Conservation (phyloP, 2,113 vertebrate species). For the Chaetura pelagica region DNA sequence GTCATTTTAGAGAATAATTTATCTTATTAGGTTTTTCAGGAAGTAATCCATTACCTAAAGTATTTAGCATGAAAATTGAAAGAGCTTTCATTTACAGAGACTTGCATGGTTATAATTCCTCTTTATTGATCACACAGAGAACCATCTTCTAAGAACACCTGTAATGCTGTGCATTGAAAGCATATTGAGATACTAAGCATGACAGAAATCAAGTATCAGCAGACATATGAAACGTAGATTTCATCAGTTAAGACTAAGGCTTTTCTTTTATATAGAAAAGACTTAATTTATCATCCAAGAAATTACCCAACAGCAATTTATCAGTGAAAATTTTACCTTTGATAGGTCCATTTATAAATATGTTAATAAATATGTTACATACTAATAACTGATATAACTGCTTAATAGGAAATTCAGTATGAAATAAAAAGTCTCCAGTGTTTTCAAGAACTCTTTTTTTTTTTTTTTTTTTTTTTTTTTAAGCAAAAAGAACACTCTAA, state of each 20-base stretch:
- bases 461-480: not conserved
- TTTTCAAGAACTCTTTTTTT: not conserved
- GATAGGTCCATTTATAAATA: not conserved
- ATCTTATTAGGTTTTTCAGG: not conserved
- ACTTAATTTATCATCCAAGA: not conserved
- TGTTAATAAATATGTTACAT: not conserved
- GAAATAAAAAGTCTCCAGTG: no score
- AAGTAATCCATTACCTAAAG: not conserved
- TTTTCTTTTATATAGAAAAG: not conserved
- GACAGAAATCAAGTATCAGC: not conserved
- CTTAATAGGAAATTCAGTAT: not conserved
- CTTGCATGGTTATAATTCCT: not conserved
- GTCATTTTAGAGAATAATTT: not conserved
- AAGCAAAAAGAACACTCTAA: not conserved
- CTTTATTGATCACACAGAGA: not conserved
- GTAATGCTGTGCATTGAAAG: not conserved
- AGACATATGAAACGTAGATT: not conserved
- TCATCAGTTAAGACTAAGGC: not conserved
- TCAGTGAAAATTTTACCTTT: not conserved
- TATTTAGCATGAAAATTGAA: not conserved
- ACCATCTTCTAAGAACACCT: not conserved
- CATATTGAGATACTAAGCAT: not conserved
- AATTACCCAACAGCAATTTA: not conserved
- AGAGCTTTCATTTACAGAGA: not conserved
- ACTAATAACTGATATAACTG: not conserved